Conservation (phyloP, 2,797 vertebrate species). For the Chiroxiphia lanceolata region DNA sequence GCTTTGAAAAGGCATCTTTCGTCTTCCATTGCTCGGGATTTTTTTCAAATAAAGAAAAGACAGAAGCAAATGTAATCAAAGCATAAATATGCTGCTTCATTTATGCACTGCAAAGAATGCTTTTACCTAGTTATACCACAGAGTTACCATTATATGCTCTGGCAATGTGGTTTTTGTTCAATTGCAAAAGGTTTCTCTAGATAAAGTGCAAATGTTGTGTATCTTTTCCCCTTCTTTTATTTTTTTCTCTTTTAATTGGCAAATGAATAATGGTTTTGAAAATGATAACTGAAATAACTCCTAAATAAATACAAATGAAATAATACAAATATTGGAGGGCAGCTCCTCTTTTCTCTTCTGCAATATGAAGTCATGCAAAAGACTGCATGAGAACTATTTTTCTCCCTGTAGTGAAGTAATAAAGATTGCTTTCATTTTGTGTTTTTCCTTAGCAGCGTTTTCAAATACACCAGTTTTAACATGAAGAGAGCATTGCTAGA, state of each 20-base stretch:
- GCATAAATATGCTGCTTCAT: not conserved
- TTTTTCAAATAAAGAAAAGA: not conserved
- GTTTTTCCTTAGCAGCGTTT: not conserved
- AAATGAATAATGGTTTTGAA: not conserved
- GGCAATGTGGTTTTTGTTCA: not conserved
- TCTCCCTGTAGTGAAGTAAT: not conserved
- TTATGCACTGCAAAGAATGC: not conserved
- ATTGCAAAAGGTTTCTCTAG: not conserved
- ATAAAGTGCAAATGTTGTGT: not conserved
- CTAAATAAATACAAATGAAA: not conserved
- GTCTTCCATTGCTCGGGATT: not conserved
- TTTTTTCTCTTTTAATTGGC: not conserved
- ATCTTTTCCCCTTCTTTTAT: not conserved
- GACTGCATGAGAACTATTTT: not conserved
- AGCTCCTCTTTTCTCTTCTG: not conserved
- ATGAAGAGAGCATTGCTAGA: not conserved
- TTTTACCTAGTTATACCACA: not conserved
- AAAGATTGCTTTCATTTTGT: not conserved
- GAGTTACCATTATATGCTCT: not conserved
- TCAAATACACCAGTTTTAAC: not conserved
- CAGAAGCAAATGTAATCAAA: not conserved
- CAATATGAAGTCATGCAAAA: not conserved
- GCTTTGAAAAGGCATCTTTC: conserved; percentile 4
- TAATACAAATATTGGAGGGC: not conserved
- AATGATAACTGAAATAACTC: not conserved